phyloP scores from a whole-genome alignment of 2,113 vertebrate species.

The Myrmecophaga tridactyla region DNA sequence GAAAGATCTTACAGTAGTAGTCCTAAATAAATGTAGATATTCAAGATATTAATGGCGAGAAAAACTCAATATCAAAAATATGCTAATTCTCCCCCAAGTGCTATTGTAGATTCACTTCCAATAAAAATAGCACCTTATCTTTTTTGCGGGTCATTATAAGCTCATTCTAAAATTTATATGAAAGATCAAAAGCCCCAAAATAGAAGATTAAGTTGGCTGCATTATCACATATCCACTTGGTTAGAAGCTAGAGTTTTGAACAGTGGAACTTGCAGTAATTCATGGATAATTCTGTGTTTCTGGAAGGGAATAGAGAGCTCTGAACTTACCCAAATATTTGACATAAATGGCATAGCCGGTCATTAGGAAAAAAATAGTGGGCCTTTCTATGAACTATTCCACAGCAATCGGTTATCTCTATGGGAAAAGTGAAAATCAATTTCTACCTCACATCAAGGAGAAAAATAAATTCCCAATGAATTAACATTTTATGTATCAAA shows the following conservation, averaged over 20 bases:
- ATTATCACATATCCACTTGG: neutral
- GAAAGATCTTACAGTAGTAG: neutral
- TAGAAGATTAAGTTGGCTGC: neutral
- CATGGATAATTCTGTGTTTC: neutral
- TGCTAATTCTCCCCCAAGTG: neutral
- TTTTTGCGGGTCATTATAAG: neutral
- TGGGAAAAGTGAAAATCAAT: neutral
- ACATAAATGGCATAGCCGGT: neutral
- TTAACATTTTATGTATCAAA: neutral
- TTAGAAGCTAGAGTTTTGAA: neutral
- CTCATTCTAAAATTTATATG: conserved; percentile 8
- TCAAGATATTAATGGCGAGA: neutral
- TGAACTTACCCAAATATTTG: neutral
- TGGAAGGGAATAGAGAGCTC: neutral
- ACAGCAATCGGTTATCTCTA: neutral
- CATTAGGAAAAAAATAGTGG: neutral
- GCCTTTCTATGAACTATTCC: neutral
- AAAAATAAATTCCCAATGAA: neutral
- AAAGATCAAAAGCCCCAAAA: neutral
- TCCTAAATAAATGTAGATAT: neutral
- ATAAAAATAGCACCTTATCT: neutral
- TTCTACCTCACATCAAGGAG: neutral
- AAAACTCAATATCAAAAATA: neutral
- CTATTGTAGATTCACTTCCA: neutral
- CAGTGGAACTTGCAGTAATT: neutral